Evolutionary conservation across 2,113 vertebrate species (phyloP).

Genomic region (Entelurus aequoreus): DNA sequence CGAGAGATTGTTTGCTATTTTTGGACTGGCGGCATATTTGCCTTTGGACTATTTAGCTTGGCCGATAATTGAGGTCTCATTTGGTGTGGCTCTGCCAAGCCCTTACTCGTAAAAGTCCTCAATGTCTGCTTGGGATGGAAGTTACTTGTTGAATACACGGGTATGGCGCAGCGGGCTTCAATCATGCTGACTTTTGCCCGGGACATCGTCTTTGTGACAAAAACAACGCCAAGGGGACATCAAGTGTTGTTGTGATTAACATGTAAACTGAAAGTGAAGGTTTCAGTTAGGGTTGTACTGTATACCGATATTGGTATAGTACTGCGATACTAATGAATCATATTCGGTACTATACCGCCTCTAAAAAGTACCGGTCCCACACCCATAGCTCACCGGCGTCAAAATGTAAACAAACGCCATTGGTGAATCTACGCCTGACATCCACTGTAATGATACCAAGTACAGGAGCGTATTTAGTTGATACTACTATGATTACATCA

Average conservation of each 20-base stretch:
- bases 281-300: constrained; percentile 59
- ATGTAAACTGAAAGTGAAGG: constrained; percentile 80
- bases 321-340: no score
- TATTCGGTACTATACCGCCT: no score
- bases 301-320: no score
- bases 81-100: constrained; percentile 93
- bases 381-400: no score
- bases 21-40: constrained; percentile 86
- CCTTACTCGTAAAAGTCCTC: constrained; percentile 80
- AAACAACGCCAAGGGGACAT: constrained; percentile 11
- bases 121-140: constrained; percentile 61
- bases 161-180: no score
- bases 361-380: no score
- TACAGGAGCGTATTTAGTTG: no score
- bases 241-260: constrained; percentile 24
- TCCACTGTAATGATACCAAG: no score
- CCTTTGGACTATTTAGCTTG: constrained; percentile 89
- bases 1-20: constrained; percentile 88
- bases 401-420: no score
- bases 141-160: constrained; percentile 44
- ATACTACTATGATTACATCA: no score
- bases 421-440: no score
- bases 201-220: not conserved
- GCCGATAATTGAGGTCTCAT: constrained; percentile 97
- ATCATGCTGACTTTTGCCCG: no score